phyloP scores from a whole-genome alignment of 2,113 vertebrate genomes.

The Boleophthalmus pectinirostris region DNA sequence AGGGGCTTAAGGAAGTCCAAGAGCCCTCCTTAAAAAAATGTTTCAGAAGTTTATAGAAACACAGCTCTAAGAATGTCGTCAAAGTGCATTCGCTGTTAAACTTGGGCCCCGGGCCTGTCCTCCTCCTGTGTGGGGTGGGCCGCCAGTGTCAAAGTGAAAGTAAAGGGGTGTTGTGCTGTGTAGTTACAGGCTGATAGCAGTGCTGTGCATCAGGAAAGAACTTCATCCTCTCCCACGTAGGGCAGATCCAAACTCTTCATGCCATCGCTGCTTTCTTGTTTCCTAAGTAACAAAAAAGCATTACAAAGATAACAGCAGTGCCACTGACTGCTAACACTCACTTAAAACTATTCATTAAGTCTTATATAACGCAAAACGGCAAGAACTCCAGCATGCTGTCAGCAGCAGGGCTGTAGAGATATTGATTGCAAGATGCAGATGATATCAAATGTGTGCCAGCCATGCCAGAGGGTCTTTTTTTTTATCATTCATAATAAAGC shows the following conservation, averaged over 20 bases:
- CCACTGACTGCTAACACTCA: neutral
- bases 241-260: slow-evolving; percentile 81
- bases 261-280: slow-evolving; percentile 86
- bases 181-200: slow-evolving; percentile 26
- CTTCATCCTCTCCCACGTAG: slow-evolving; percentile 85
- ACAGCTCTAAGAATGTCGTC: no score
- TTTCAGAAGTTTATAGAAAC: no score
- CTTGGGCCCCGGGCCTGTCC: no score
- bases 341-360: slow-evolving; percentile 9
- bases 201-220: slow-evolving; percentile 81
- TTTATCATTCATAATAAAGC: slow-evolving; percentile 15
- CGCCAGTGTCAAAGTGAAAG: slow-evolving; percentile 38
- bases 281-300: slow-evolving; percentile 78
- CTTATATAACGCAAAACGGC: slow-evolving; percentile 21
- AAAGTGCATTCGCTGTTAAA: no score
- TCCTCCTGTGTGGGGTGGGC: slow-evolving; percentile 17
- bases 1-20: slow-evolving; percentile 8
- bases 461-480: slow-evolving; percentile 37
- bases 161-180: slow-evolving; percentile 58
- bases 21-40: slow-evolving; percentile 15
- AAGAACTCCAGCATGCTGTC: slow-evolving; percentile 3
- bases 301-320: neutral
- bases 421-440: neutral
- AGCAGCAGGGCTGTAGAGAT: slow-evolving; percentile 15
- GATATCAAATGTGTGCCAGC: neutral